Evolutionary conservation across 2,113 vertebrate species (phyloP), one percentile per base, ranked within the genome.

Genomic region (Channa argus): DNA sequence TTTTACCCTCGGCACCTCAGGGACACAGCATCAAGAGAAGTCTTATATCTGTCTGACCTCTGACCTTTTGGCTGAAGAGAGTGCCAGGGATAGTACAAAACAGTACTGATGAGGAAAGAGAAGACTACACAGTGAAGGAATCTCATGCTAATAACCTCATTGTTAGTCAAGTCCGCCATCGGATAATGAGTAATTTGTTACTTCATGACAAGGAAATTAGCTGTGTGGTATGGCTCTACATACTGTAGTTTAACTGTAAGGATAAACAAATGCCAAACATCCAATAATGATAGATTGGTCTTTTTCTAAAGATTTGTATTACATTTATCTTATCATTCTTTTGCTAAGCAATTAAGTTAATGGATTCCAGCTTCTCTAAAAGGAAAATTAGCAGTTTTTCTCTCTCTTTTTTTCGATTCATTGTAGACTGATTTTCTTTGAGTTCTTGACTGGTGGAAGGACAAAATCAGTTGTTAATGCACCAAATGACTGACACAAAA

Each of bases 1-100:
- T 24, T 24, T 24, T 24, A 24, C 24, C 1, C 24, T 24, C 24
- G 24, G 24, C 24, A 24, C 71, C 37, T 67, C 60, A 45, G 37
- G 46, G 56, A 51, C 43, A 74, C 63, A 78, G 46, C 46, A 24
- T 24, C 24, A 24, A 24, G 24, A 24, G 24, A 24, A 24, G 24
- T 24, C 24, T 24, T 24, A 24, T 24, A 24, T 24, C 24, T 24
- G 24, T 24, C 24, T 24, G 60, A 87, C 66, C 59, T 51, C 54
- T 85, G 59, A 66, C 79, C 62, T 75, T 80, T 54, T n/a, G 13
- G 54, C 62, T 47, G 8, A 52, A 47, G 10, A 73, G 34, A 8
- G 50, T 59, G 41, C 3, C 44, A 65, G 53, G 15, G 54, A 55
- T 46, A 47, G 52, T 49, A 15, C 8, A 62, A 58, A 79, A 59